Base-by-base conservation (phyloP, 2,113 vertebrate genomes). In the Accipiter virgatus region DNA sequence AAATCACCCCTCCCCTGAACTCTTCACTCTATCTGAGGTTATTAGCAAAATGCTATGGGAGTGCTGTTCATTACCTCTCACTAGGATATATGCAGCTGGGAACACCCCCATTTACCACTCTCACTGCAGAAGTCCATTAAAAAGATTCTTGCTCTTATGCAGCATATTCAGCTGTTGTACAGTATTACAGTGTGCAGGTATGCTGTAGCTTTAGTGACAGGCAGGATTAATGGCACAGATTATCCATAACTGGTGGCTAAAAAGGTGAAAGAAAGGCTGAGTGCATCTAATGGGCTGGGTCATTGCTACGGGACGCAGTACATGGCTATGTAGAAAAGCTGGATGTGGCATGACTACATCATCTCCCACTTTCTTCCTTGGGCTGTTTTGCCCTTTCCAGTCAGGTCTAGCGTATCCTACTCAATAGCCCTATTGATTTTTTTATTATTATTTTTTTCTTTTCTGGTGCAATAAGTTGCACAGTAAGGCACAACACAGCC, bases 41-140 rank as follows among this genome's bases (percentile, higher is more conserved):
- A 95, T 95, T 97, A 96, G 71, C 92, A 97, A 86, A 95, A 95
- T 91, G 85, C 90, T 88, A 22, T 94, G 93, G 96, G 94, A 97
- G 92, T 92, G 88, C 71, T 17, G 7, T 92, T 97, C 91, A 93
- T 96, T 97, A 93, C 55, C 63, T 97, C 93, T 97, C 93, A 73
- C 89, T 77, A 95, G 94, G 89, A 97, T 92, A 23, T 78, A 93
- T 93, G 93, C 25, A 52, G 79, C 75, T 89, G 93, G 91, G 77
- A 95, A 97, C 92, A 88, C 93, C 89, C 80, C 80, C 62, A 65
- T 93, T 95, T 95, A 83, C 94, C 70, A 75, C 74, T 90, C 66
- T 27, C 3, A 1, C 79, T 77, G 81, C 62, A 75, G 53, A 97
- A 95, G 70, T 68, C 78, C 70, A 95, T 94, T 94, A 95, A 79